Evolutionary conservation across 2,113 vertebrate genomes (phyloP), one percentile per base, ranked within the genome.

Genomic region (Antennarius striatus): DNA sequence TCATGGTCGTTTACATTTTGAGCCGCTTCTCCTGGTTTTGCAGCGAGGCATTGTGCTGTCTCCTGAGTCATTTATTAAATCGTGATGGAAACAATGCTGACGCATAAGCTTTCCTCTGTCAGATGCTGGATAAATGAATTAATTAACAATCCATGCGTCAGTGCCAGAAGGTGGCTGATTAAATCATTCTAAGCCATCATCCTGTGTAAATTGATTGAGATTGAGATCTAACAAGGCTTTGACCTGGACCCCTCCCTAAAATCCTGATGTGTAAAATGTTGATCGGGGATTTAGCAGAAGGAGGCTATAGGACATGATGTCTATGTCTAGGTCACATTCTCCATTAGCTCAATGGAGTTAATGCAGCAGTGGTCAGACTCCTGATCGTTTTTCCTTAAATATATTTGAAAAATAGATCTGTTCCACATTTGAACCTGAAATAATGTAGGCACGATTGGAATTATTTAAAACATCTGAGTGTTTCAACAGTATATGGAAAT

Each of bases 201-300:
- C 86, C 85, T 82, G 86, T 91, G 88, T 90, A 90, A 91, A 91
- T 89, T 89, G 87, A 84, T 81, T 65, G 69, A 84, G 90, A 91
- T 91, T 90, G 84, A 83, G 83, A 91, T 91, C 86, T 86, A 88
- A 89, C 85, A 87, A 81, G 84, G 83, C 81, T 90, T 68, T 89
- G 89, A 90, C 90, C 89, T 85, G 87, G 74, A 86, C 87, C 78
- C 74, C 81, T 77, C 56, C 72, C 75, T 55, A 73, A 82, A 83
- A 77, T 75, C 71, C 79, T 80, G 72, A 75, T 69, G 84, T 81
- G 77, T 78, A 68, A 75, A 82, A 80, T 86, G 81, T 77, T 85
- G 87, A 90, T 85, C 32, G 86, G 80, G 73, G 87, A 83, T 88
- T 88, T 83, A 75, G 68, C 54, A 58, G 42, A 53, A 71, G 77